Percentiles rank a stretch among this genome's conserved stretches.
phyloP scores from a whole-genome alignment of 2,797 vertebrate species.

The Epinephelus awoara region DNA sequence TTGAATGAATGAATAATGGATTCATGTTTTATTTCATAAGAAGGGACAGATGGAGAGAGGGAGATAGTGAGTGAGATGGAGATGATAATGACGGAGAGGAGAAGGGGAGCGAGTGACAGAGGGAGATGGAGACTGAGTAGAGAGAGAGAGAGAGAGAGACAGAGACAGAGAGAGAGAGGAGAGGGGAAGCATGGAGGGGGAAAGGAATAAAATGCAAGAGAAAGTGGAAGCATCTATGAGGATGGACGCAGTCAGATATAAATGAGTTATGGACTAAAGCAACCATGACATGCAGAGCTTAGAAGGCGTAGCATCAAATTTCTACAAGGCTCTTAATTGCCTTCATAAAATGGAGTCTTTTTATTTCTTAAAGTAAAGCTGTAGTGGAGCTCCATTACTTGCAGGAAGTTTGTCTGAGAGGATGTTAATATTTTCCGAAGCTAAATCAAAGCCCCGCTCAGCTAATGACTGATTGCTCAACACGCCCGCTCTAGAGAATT shows the following conservation, averaged over 20 bases:
- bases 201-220: conserved; percentile 47
- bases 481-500: conserved; percentile 1
- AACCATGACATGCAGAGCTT: conserved; percentile 45
- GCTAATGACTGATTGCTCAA: conserved; percentile 52
- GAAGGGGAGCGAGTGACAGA: conserved; percentile 39
- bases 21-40: conserved; percentile 80
- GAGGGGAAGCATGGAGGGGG: conserved; percentile 17
- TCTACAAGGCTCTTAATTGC: conserved; percentile 52
- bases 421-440: conserved; percentile 51
- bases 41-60: conserved; percentile 73
- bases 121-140: background rate
- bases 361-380: conserved; percentile 32
- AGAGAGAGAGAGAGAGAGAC: background rate
- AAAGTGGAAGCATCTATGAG: conserved; percentile 48
- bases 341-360: conserved; percentile 48
- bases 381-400: conserved; percentile 13
- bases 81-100: conserved; percentile 72
- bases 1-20: conserved; percentile 80
- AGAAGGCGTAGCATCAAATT: conserved; percentile 41
- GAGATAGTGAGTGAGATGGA: conserved; percentile 74
- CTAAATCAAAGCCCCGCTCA: conserved; percentile 51
- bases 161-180: conserved; percentile 4
- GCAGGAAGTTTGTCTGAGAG: conserved; percentile 41
- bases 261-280: conserved; percentile 65
- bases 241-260: conserved; percentile 55